Base-by-base conservation (phyloP, 2,113 vertebrate species). In the Gopherus flavomarginatus region DNA sequence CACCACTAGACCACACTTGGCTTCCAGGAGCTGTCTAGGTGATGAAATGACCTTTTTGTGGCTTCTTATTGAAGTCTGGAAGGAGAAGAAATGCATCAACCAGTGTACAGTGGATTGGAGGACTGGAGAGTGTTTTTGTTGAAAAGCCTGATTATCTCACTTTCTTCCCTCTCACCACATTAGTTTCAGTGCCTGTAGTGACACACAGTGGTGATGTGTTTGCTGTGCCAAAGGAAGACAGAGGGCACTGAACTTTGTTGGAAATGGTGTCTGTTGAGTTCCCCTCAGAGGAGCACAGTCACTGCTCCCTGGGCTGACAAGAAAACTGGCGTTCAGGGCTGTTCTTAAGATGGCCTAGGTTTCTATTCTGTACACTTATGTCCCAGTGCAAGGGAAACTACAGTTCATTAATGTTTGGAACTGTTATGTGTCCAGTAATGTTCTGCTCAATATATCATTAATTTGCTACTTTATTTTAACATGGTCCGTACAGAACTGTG, bases 191-290 rank as follows among this genome's bases (percentile, higher is more conserved):
- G 97, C 96, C 93, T 97, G 92, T 92, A 97, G 97, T 97, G 97
- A 97, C 97, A 97, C 97, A 97, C 96, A 97, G 97, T 97, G 97
- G 97, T 93, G 96, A 90, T 52, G 92, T 52, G 86, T 95, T 90
- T 91, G 92, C 92, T n/a, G 85, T 96, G 96, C 92, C 94, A 93
- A 86, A 17, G 69, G 90, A 44, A 92, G 44, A 47, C 35, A 26
- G 88, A 49, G 89, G 90, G 84, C 83, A 0, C 54, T 9, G 84
- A 17, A 1, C 65, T 1, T 81, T 75, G 86, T 80, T 89, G 81
- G 88, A 14, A 83, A 4, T 31, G 95, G 81, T 83, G 83, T 3
- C n/a, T 56, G 13, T 42, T 81, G 52, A 85, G 69, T 56, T 88
- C 19, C 21, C n/a, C n/a, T 27, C 4, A 72, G 85, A 57, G 49